A percentile compares a stretch with the other conserved stretches of the same genome.
These are phyloP conservation scores for Triops longicaudatus DNA, from an alignment of 1,140 invertebrate genomes.

Conservation along the genomic window DNA sequence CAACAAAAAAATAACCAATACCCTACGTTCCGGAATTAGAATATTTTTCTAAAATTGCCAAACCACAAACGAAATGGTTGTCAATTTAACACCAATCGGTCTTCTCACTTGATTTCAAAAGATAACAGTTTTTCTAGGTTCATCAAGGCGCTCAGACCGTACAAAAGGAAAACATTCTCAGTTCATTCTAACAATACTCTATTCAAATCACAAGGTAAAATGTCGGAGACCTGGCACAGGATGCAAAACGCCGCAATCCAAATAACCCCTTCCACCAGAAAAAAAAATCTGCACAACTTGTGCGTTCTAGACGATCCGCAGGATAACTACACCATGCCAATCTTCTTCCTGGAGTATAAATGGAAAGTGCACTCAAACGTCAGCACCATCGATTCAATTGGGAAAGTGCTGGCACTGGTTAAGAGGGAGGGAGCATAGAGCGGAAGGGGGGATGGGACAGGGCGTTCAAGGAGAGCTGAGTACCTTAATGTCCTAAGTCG, in stretches of 20 bases:
- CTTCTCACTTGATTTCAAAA: neutral
- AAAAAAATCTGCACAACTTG: neutral
- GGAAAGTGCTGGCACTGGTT: neutral
- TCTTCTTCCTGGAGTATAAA: neutral
- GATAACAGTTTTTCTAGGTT: neutral
- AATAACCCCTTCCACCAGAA: neutral
- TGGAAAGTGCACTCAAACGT: neutral
- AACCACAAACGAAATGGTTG: neutral
- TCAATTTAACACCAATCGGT: neutral
- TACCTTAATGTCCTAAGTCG: neutral
- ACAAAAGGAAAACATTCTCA: neutral
- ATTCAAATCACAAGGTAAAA: slow-evolving; percentile 4
- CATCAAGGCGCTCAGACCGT: neutral
- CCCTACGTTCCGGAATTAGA: neutral
- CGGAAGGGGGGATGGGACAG: neutral
- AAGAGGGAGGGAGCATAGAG: neutral
- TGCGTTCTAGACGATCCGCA: neutral
- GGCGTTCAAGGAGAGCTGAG: too few species aligned
- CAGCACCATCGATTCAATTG: neutral
- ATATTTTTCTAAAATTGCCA: neutral
- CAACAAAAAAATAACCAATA: neutral
- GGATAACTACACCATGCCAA: neutral
- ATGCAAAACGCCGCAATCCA: neutral
- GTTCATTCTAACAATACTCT: neutral
- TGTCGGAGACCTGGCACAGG: neutral